Evolutionary conservation across 1,140 invertebrate genomes (phyloP), one percentile per base, ranked within the genome.

Genomic region (Vanessa atalanta): DNA sequence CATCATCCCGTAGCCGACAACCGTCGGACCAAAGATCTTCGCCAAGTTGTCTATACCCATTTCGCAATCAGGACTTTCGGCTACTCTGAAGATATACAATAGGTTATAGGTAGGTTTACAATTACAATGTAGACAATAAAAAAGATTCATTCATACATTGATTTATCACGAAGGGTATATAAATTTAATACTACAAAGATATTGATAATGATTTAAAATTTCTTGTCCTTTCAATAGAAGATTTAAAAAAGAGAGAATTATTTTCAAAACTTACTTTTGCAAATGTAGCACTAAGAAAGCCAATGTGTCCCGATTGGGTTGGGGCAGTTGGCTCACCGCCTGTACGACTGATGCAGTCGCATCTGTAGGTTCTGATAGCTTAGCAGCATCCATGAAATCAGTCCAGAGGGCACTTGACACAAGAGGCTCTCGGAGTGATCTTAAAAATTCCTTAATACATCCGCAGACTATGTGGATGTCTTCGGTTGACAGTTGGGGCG

Each of bases 261-360:
- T 11, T 20, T 20, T 20, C 11, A 31, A 47, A 20, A 69, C 65
- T 67, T 69, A 79, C 79, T 70, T 79, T 26, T 81, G 79, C 60
- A 98, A 93, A 92, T 98, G 97, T 15, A 97, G 90, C 73, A 97
- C 94, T 6, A 98, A 85, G 87, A 96, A 98, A 11, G 97, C 97
- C 9, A 98, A 87, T 0, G 97, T 97, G 82, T 98, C 97, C 23
- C 96, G 93, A 86, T 98, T 98, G 8, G 97, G 95, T 77, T 95
- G 94, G 11, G 97, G 97, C 43, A 98, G 90, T 79, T 96, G 94
- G 16, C 94, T 94, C 69, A 98, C 94, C 6, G 95, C 95, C 72
- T 96, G 94, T 84, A 95, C 95, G 11, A 97, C 77, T 74, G 86
- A 83, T 0, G 89, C 90, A 0, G 81, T 82, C 16, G 87, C 90